Base-by-base conservation (phyloP, 2,113 vertebrate species). In the Gobio gobio region DNA sequence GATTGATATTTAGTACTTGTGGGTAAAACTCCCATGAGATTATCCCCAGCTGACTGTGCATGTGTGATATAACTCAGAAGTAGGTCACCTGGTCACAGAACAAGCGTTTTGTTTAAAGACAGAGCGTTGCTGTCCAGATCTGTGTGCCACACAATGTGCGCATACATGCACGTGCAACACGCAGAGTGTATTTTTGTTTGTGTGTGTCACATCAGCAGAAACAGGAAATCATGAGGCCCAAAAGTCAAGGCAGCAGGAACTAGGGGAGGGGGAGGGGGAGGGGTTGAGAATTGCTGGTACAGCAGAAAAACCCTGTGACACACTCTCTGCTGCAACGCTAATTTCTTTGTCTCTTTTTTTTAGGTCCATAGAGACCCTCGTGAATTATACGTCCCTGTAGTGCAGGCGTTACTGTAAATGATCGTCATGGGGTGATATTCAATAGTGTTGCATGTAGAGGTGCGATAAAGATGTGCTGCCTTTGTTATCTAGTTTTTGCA, bases 211-310 rank as follows among this genome's bases (percentile, higher is more conserved):
- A 84, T 77, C 73, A 77, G 58, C 73, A 83, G 80, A 83, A 83
- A 83, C 80, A 83, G 80, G 80, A 83, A 83, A 72, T 83, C 80
- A 72, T 72, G 80, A 4, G 33, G 51, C 66, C 66, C 80, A 58
- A 43, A 72, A 83, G 80, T 83, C 80, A 83, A 83, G 80, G 80
- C 49, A 43, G 80, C 64, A 83, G 80, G 80, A 83, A 83, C 64
- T 83, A 68, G 24, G 43, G 45, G 61, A 54, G 79, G 63, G 63
- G 59, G 5, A 45, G 54, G 7, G 64, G 29, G 29, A 29, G 29
- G 29, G 29, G 1, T 29, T 72, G 24, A 81, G 61, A 68, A 81
- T n/a, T 81, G 78, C 78, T 81, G 78, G 78, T 68, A 51, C 78
- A 81, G 78, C 78, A 81, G 78, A 81, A 81, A 29, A 81, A 81